Percentiles rank a stretch among this genome's conserved stretches.
Evolutionary conservation across 1,140 invertebrate species (phyloP).

Genomic region (Drosophila kohkoa): DNA sequence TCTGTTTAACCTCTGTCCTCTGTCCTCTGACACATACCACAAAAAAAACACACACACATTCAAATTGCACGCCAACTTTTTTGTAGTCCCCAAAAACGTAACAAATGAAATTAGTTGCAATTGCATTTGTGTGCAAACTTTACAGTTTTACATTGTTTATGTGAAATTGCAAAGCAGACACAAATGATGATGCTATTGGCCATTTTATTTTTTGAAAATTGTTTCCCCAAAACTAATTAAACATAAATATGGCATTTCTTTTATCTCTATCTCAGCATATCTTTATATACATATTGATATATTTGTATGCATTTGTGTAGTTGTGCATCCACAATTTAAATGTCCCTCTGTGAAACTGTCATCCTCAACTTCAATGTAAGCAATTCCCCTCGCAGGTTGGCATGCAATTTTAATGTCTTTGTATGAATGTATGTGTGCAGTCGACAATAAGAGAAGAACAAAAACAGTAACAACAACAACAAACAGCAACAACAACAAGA

Average conservation of each 20-base stretch:
- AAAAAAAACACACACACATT: constrained; percentile 15
- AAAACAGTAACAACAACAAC: constrained; percentile 35
- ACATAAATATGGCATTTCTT: constrained; percentile 12
- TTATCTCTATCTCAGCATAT: constrained; percentile 1
- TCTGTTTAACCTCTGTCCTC: not conserved
- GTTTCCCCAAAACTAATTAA: not conserved
- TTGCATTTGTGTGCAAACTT: not conserved
- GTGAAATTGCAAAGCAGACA: not conserved
- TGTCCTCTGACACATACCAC: not conserved
- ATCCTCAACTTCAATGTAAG: constrained; percentile 12
- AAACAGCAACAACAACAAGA: constrained; percentile 35
- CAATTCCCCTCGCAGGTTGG: constrained; percentile 54
- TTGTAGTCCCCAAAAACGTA: not conserved
- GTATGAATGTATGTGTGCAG: constrained; percentile 56
- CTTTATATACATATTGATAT: not conserved
- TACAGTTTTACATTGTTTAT: not conserved
- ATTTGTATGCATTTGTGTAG: not conserved
- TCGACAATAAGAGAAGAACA: constrained; percentile 61
- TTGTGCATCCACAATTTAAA: constrained; percentile 14
- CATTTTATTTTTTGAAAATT: not conserved
- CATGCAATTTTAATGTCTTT: constrained; percentile 79
- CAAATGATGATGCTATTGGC: not conserved
- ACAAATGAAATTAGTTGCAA: not conserved
- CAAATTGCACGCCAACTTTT: constrained; percentile 45
- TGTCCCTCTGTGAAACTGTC: constrained; percentile 21